A percentile compares a stretch with the other conserved stretches of the same genome.
These are phyloP conservation scores for Amitus sp. DNA, from an alignment of 2,888 invertebrate species.

Conservation along the genomic window DNA sequence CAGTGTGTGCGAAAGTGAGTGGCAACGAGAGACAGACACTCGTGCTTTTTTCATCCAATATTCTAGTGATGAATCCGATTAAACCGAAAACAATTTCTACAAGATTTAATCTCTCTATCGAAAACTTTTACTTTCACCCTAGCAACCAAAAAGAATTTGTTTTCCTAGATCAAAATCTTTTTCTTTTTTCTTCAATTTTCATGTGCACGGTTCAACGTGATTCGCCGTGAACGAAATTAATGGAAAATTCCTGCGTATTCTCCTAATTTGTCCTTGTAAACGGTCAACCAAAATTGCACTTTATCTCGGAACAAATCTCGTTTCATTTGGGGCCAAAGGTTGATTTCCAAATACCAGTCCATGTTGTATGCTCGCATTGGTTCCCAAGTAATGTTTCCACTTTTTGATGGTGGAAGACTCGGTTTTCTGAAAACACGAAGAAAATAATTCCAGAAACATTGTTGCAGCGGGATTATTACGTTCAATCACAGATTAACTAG, in stretches of 20 bases:
- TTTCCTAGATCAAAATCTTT: neutral
- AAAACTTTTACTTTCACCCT: neutral
- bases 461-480: no score
- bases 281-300: conserved; percentile 64
- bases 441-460: neutral
- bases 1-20: conserved; percentile 32
- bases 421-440: conserved; percentile 59
- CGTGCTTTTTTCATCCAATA: conserved; percentile 11
- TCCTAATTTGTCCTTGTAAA: conserved; percentile 57
- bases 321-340: conserved; percentile 54
- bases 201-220: no score
- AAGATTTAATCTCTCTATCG: neutral
- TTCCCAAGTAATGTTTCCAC: conserved; percentile 61
- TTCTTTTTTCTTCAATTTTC: no score
- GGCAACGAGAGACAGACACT: conserved; percentile 28
- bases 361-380: conserved; percentile 48
- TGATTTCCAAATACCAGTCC: conserved; percentile 62
- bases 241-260: conserved; percentile 44
- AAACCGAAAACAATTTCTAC: neutral
- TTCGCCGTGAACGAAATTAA: conserved; percentile 18
- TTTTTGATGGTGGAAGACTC: conserved; percentile 55
- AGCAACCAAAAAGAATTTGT: no score
- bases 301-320: conserved; percentile 58
- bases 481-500: no score
- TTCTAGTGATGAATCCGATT: conserved; percentile 11